phyloP scores from a whole-genome alignment of 2,113 vertebrate species.

The Hystrix cristata region DNA sequence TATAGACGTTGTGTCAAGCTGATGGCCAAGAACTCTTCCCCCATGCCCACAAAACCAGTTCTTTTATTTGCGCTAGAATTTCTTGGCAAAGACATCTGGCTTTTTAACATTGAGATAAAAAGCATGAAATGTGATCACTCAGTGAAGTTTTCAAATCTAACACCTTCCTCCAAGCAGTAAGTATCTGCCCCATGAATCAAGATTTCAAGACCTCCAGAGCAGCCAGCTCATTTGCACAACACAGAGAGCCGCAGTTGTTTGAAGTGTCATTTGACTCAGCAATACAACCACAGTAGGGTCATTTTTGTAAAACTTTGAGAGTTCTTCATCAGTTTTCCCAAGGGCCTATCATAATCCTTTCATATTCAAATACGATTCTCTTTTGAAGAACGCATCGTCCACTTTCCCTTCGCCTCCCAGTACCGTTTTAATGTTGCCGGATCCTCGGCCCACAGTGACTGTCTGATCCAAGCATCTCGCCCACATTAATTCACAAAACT shows the following conservation, averaged over 20 bases:
- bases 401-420: not conserved
- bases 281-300: not conserved
- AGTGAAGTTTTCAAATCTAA: not conserved
- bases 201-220: not conserved
- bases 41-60: not conserved
- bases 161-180: not conserved
- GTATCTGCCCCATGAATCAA: not conserved
- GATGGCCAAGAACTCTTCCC: not conserved
- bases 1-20: not conserved
- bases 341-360: not conserved
- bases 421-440: not conserved
- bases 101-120: not conserved
- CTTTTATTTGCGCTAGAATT: not conserved
- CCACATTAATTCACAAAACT: not conserved
- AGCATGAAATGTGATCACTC: conserved; percentile 34
- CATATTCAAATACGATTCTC: not conserved
- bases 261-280: conserved; percentile 55
- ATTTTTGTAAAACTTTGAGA: not conserved
- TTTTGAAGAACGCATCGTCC: conserved; percentile 32
- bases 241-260: not conserved
- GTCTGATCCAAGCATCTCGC: not conserved
- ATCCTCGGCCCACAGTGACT: fast-evolving
- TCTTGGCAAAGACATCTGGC: not conserved
- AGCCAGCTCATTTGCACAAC: not conserved
- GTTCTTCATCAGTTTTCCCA: not conserved